Evolutionary conservation across 2,113 vertebrate genomes (phyloP).

Genomic region (Noturus placidus): DNA sequence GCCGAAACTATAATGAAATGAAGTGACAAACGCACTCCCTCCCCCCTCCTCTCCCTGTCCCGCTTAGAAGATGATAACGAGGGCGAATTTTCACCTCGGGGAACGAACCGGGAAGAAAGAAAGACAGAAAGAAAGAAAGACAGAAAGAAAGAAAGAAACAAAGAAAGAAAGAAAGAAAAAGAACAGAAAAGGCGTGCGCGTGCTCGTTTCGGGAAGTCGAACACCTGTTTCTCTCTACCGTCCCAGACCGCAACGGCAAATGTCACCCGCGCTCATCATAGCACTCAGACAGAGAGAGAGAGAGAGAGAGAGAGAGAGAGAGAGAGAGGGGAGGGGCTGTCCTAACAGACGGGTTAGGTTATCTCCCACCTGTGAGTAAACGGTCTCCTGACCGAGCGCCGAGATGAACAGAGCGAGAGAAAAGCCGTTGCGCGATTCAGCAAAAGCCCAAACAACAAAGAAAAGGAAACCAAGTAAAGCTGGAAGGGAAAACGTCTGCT

Average conservation of each 20-base stretch:
- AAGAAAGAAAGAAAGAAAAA: constrained; percentile 7
- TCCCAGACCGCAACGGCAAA: constrained; percentile 79
- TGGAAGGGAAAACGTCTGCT: background rate
- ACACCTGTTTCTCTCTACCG: constrained; percentile 78
- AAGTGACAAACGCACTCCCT: constrained; percentile 53
- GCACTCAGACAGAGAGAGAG: constrained; percentile 65
- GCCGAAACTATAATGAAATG: constrained; percentile 63
- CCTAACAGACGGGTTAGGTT: constrained; percentile 68
- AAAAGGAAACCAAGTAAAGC: constrained; percentile 29
- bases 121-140: background rate
- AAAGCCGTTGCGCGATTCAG: constrained; percentile 49
- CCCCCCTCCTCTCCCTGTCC: constrained; percentile 61
- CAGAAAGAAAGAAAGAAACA: constrained; percentile 18
- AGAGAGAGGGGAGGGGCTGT: constrained; percentile 70
- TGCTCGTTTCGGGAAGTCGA: constrained; percentile 67
- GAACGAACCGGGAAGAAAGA: constrained; percentile 1
- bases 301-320: constrained; percentile 61
- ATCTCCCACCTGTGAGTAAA: constrained; percentile 80
- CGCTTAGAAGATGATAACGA: constrained; percentile 59
- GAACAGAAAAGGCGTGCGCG: constrained; percentile 41
- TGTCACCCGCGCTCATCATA: constrained; percentile 77
- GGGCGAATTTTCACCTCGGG: constrained; percentile 19
- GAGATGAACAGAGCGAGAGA: constrained; percentile 43
- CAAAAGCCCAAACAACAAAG: constrained; percentile 66
- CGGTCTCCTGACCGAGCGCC: constrained; percentile 60